Base-by-base conservation (phyloP, 37 sponge, comb jelly and placozoan genomes). In the Chondrilla cf. caribensis region DNA sequence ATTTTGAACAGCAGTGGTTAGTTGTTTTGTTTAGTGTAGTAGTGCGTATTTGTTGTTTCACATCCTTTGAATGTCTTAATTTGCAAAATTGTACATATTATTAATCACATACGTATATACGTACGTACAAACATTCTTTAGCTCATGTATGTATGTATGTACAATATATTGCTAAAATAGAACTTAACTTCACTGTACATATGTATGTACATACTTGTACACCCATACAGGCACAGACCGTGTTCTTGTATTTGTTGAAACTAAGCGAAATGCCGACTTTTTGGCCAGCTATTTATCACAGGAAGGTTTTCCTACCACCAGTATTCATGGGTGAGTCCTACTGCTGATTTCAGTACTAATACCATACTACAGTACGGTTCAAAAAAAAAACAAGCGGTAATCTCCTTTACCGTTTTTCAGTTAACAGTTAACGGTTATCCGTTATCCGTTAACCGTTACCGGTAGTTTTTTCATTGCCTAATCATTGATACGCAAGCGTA, bases 181-280 rank as follows among this genome's bases (percentile, higher is more conserved):
- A n/a, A n/a, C n/a, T n/a, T n/a, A n/a, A n/a, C n/a, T n/a, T n/a
- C n/a, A 19, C 17, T 55, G 57, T 55, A 17, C 17, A 19, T 55
- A 17, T 17, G 11, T 11, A 55, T 11, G 17, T 11, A 11, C 57
- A 55, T 55, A 11, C 11, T 17, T 19, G 57, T 19, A 55, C 57
- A 55, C 17, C 57, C 17, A 19, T 40, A 7, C 51, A 90, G 95
- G 92, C 42, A 67, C 79, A 29, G 85, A 93, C 73, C 76, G 93
- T 40, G 75, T 79, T 0, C 78, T 97, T 21, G 94, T 97, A 43
- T 97, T 97, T 84, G 97, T 97, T 35, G 95, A 97, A 42, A 97
- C 97, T 0, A 97, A 97, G 85, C 64, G 95, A 66, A 89, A 87
- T 70, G 94, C 94, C 60, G 97, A 97, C 47, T 97, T 93, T 79